Base-by-base conservation (phyloP, 2,888 invertebrate genomes). In the Tinea semifulvella region DNA sequence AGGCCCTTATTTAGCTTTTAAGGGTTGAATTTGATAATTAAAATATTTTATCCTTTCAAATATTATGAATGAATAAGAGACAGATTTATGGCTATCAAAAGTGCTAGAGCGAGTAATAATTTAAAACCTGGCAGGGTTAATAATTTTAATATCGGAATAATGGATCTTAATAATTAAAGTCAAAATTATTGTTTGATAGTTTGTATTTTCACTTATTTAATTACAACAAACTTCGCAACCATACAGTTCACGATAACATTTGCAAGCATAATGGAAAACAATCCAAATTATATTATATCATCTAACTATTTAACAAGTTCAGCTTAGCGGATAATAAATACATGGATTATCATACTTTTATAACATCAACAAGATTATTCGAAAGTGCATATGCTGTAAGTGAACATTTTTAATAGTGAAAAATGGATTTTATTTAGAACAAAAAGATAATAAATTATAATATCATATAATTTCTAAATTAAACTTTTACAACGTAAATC, bases 381-480 rank as follows among this genome's bases (percentile, higher is more conserved):
- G 16, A 35, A 35, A 35, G 36, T 36, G 18, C 36, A 36, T 36
- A 16, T 36, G n/a, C n/a, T n/a, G n/a, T n/a, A n/a, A n/a, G n/a
- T n/a, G n/a, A n/a, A n/a, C n/a, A n/a, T n/a, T n/a, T n/a, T n/a
- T n/a, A n/a, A n/a, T n/a, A n/a, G n/a, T n/a, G n/a, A n/a, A n/a
- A n/a, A n/a, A n/a, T n/a, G n/a, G n/a, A n/a, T n/a, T n/a, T n/a
- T n/a, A n/a, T n/a, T 38, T 38, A 18, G 18, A 38, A 38, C 17
- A 38, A 17, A 38, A 31, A 38, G 17, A 10, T 19, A 38, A 38
- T 38, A 17, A 38, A 38, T 38, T 18, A 38, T 38, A 38, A 38
- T 38, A 19, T 14, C 19, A 19, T 40, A 40, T 22, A 40, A 40
- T 40, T 22, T 22, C 20, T 40, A 40, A 40, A 40, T 22, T 22